Base-by-base conservation (phyloP, 2,113 vertebrate genomes). In the Sebastes fasciatus region DNA sequence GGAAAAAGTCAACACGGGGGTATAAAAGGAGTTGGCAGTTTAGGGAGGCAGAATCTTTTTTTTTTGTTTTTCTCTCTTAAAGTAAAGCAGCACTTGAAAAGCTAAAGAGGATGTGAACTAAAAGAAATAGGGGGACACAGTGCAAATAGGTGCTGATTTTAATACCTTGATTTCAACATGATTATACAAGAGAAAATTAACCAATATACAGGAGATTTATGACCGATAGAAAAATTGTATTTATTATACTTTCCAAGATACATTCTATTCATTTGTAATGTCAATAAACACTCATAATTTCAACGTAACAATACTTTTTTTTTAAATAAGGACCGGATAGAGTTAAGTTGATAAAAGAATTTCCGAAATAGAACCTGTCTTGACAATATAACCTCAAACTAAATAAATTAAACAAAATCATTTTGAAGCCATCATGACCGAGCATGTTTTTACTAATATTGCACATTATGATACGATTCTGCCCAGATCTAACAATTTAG, bases 241-340 rank as follows among this genome's bases (percentile, higher is more conserved):
- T 96, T 95, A 95, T 95, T 96, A 95, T 93, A 94, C 93, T 93
- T 94, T 94, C 92, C 93, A 95, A 94, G 93, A 89, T 96, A 96
- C 95, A 96, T 95, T 96, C 94, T 96, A 96, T 92, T 93, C 89
- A 93, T 87, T 90, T 94, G 90, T 90, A 93, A 91, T 94, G 87
- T 95, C 91, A 95, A 91, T 86, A 93, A 95, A 96, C 95, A 96
- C 92, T 95, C 89, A 93, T 89, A 87, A 79, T 88, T 93, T 93
- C 86, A 96, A 96, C 94, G 94, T 95, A 96, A 95, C 93, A 94
- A 88, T 94, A 92, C 69, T 90, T 93, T 34, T 34, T 26, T 34
- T 92, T 90, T 86, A 95, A 95, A 94, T 94, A 94, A 95, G 92
- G 91, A 95, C 87, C 89, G 80, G 89, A 94, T 89, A 91, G 93